These are phyloP conservation scores for Danionella dracula DNA, from an alignment of 2,797 vertebrate genomes.

Conservation along the genomic window DNA sequence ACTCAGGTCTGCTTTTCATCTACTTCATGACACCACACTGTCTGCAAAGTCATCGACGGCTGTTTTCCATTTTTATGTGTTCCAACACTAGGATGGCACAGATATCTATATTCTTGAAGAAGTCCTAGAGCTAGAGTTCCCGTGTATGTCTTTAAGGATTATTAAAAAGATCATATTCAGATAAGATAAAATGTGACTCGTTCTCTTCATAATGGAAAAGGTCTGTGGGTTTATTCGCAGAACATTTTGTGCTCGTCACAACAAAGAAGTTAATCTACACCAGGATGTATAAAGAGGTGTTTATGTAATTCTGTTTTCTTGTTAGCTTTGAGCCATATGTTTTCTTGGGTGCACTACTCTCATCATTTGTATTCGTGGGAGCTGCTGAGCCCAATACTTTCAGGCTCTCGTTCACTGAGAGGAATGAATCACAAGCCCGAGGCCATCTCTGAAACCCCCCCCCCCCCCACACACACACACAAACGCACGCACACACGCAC, in stretches of 20 bases:
- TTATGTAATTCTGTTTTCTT: neutral
- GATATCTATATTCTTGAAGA: neutral
- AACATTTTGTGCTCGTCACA: neutral
- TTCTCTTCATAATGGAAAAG: neutral
- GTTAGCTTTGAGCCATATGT: conserved; percentile 8
- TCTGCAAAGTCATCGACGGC: neutral
- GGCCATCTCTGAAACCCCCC: conserved; percentile 15
- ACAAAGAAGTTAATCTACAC: neutral
- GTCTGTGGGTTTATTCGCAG: neutral
- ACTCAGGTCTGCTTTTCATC: neutral
- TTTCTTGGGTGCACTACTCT: neutral
- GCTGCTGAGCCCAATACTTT: neutral
- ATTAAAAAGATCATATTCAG: conserved; percentile 2
- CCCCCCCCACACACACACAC: no score
- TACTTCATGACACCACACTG: neutral
- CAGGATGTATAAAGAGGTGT: neutral
- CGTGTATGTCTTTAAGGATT: neutral
- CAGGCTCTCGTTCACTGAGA: conserved; percentile 5
- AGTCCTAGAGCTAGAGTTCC: neutral
- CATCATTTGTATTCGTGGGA: conserved; percentile 27
- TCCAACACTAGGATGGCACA: neutral
- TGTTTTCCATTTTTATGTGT: neutral
- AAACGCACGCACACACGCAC: neutral
- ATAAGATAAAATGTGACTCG: neutral
- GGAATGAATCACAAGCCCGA: conserved; percentile 26